Percentiles rank a stretch among this genome's conserved stretches.
Conservation (phyloP, 2,888 invertebrate genomes). For the Erynnis tages region DNA sequence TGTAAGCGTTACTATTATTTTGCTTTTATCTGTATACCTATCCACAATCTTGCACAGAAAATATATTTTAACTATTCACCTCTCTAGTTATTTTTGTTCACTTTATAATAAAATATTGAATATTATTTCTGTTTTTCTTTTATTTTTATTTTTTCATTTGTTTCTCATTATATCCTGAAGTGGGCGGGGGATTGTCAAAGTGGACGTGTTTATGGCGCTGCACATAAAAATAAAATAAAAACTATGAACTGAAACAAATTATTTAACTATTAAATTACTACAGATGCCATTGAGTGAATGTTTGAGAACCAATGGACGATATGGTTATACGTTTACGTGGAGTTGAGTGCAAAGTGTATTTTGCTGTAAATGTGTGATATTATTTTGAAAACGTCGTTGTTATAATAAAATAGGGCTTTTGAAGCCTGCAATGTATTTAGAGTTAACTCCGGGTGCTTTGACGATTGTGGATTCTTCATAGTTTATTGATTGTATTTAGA, state of each 20-base stretch:
- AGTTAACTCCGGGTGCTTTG: conserved; percentile 80
- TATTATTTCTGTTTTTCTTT: conserved; percentile 51
- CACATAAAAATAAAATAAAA: conserved; percentile 58
- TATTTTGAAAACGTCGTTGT: conserved; percentile 73
- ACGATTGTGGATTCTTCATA: conserved; percentile 79
- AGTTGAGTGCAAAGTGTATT: conserved; percentile 70
- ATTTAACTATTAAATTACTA: conserved; percentile 44
- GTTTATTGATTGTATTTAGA: conserved; percentile 73
- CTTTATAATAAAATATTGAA: conserved; percentile 60
- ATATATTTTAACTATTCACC: conserved; percentile 41
- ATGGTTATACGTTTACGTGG: conserved; percentile 51
- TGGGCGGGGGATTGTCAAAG: conserved; percentile 75
- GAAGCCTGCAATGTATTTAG: conserved; percentile 78
- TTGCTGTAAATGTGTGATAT: conserved; percentile 79
- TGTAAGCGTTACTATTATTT: conserved; percentile 35
- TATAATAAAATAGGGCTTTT: conserved; percentile 65
- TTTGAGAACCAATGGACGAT: conserved; percentile 46
- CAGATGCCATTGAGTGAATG: conserved; percentile 60
- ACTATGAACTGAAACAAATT: conserved; percentile 60
- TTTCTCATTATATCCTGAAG: conserved; percentile 42
- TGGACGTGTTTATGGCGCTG: conserved; percentile 76
- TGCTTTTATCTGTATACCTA: conserved; percentile 14
- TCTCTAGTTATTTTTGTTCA: conserved; percentile 50
- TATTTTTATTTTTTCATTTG: conserved; percentile 39
- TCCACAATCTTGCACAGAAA: conserved; percentile 42